phyloP scores from a whole-genome alignment of 2,888 invertebrate species.

The Sicus ferrugineus region DNA sequence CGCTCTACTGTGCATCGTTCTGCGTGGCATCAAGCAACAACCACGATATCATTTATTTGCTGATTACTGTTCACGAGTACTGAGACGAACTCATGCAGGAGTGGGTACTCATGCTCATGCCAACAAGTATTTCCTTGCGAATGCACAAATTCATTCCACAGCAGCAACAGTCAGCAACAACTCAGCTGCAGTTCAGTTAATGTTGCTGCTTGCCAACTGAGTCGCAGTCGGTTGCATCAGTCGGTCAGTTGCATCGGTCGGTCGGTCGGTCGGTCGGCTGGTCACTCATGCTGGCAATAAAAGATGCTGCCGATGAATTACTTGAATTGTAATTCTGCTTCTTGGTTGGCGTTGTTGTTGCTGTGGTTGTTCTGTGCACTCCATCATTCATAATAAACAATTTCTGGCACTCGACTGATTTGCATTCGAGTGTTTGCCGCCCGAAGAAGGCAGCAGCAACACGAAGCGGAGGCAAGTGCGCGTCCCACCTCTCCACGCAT shows the following conservation, averaged over 20 bases:
- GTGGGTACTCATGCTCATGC: background rate
- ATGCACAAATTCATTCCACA: background rate
- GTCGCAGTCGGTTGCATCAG: constrained; percentile 31
- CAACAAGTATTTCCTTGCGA: background rate
- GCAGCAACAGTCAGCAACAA: background rate
- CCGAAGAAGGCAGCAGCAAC: background rate
- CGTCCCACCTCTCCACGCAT: too few relatives aligned
- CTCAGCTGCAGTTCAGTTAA: constrained; percentile 4
- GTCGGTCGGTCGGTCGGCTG: constrained; percentile 21
- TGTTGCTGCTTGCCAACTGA: constrained; percentile 31
- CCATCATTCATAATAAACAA: constrained; percentile 21
- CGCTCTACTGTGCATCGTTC: background rate
- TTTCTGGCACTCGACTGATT: constrained; percentile 14
- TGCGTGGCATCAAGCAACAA: background rate
- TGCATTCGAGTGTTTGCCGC: constrained; percentile 25
- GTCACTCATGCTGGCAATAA: constrained; percentile 1
- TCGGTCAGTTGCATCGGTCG: constrained; percentile 7
- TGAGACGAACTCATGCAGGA: background rate
- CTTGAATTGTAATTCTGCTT: background rate
- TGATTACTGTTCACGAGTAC: constrained; percentile 18
- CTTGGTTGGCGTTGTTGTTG: constrained; percentile 10
- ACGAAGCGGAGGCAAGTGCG: background rate
- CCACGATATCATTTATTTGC: constrained; percentile 8
- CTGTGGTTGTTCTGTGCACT: background rate
- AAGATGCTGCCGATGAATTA: background rate